Evolutionary conservation across 1,140 invertebrate species (phyloP).

Genomic region (Babylonia areolata): DNA sequence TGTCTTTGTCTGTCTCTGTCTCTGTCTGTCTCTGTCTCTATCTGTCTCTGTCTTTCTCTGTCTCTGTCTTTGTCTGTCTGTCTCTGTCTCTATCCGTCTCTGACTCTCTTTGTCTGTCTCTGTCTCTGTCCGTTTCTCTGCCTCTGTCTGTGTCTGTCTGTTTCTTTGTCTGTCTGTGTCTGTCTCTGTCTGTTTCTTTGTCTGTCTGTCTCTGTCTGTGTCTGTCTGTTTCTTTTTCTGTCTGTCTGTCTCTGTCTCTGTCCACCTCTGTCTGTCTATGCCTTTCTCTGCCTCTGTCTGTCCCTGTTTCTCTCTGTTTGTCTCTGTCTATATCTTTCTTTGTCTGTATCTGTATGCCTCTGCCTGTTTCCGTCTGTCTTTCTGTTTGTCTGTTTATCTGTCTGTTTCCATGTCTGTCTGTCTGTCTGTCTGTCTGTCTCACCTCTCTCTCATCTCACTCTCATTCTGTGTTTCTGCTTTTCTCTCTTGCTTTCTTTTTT

Average conservation of each 20-base stretch:
- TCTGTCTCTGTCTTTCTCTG: too few relatives aligned
- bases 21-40: too few relatives aligned
- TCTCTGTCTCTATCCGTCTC: too few relatives aligned
- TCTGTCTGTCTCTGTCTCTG: background rate
- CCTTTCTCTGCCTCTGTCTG: too few relatives aligned
- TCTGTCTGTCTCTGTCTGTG: background rate
- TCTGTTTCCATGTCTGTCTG: background rate
- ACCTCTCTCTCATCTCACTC: background rate
- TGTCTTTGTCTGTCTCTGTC: too few relatives aligned
- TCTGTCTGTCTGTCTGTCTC: background rate
- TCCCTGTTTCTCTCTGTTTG: too few relatives aligned
- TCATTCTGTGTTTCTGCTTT: background rate
- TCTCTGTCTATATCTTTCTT: background rate
- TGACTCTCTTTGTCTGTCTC: too few relatives aligned
- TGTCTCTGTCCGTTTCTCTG: background rate
- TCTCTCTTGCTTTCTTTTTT: too few relatives aligned
- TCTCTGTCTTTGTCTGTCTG: too few relatives aligned
- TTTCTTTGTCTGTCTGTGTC: background rate
- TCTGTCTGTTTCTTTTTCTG: background rate
- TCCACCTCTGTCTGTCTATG: too few relatives aligned
- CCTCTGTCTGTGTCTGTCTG: background rate
- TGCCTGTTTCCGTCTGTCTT: too few relatives aligned
- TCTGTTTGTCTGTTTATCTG: background rate
- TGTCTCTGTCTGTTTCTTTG: background rate
- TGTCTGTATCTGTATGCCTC: too few relatives aligned